These are phyloP conservation scores for Lucilia cuprina DNA, from an alignment of 1,140 invertebrate genomes.

Conservation along the genomic window DNA sequence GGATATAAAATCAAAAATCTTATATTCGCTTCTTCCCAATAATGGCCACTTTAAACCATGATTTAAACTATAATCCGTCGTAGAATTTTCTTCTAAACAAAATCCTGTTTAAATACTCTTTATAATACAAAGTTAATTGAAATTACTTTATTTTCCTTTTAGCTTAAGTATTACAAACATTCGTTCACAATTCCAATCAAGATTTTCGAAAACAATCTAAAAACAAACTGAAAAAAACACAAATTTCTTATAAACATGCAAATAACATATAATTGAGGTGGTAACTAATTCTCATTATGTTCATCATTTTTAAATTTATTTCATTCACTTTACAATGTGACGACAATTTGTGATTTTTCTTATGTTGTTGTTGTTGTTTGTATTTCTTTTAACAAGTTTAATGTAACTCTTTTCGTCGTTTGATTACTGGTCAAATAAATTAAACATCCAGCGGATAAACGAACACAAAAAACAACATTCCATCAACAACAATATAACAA, in stretches of 20 bases:
- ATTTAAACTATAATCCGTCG: too few relatives aligned
- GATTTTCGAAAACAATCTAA: too few relatives aligned
- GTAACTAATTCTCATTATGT: conserved; percentile 11
- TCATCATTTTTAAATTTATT: conserved; percentile 6
- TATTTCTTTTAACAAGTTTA: not conserved
- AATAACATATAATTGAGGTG: not conserved
- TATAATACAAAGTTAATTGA: too few relatives aligned
- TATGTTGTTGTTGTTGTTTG: not conserved
- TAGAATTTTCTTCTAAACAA: too few relatives aligned
- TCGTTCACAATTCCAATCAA: too few relatives aligned
- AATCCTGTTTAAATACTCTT: too few relatives aligned
- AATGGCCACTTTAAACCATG: too few relatives aligned
- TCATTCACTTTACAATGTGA: conserved; percentile 7
- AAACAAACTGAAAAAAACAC: not conserved
- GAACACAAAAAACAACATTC: not conserved
- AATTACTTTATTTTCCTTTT: too few relatives aligned
- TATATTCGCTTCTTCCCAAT: too few relatives aligned
- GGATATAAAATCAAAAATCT: too few relatives aligned
- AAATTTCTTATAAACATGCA: not conserved
- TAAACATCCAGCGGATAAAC: not conserved
- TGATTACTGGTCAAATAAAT: conserved; percentile 17
- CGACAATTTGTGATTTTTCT: not conserved
- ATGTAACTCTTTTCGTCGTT: not conserved
- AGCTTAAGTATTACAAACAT: too few relatives aligned
- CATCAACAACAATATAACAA: not conserved